These are phyloP conservation scores for Paracanthobrama guichenoti DNA, from an alignment of 2,113 vertebrate genomes.

Conservation along the genomic window DNA sequence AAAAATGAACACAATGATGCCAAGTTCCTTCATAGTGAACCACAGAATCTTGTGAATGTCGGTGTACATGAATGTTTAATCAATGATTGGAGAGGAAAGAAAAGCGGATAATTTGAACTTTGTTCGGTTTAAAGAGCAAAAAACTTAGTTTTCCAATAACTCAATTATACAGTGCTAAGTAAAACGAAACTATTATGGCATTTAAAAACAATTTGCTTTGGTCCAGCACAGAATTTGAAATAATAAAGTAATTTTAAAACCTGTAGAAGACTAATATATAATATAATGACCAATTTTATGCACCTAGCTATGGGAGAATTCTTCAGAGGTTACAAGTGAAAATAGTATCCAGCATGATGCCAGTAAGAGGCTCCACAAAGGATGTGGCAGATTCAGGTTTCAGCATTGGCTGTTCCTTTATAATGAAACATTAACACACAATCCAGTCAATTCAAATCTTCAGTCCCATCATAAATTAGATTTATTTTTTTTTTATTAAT, in stretches of 20 bases:
- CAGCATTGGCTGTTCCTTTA: background rate
- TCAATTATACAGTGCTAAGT: no score
- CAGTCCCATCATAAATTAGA: no score
- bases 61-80: constrained; percentile 46
- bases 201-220: background rate
- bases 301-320: background rate
- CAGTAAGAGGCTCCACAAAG: constrained; percentile 1
- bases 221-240: background rate
- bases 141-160: background rate
- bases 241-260: background rate
- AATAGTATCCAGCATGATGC: constrained; percentile 14
- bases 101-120: constrained; percentile 58
- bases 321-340: constrained; percentile 3
- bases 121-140: constrained; percentile 59
- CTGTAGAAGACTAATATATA: background rate
- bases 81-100: constrained; percentile 50
- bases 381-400: constrained; percentile 12
- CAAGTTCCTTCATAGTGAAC: constrained; percentile 68
- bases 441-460: background rate
- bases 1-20: constrained; percentile 60
- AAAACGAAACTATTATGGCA: background rate
- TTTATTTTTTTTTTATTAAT: no score
- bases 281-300: background rate
- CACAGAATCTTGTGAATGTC: constrained; percentile 35
- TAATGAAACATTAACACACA: background rate